These are phyloP conservation scores for Diabrotica undecimpunctata DNA, from an alignment of 1,140 invertebrate species.

Conservation along the genomic window DNA sequence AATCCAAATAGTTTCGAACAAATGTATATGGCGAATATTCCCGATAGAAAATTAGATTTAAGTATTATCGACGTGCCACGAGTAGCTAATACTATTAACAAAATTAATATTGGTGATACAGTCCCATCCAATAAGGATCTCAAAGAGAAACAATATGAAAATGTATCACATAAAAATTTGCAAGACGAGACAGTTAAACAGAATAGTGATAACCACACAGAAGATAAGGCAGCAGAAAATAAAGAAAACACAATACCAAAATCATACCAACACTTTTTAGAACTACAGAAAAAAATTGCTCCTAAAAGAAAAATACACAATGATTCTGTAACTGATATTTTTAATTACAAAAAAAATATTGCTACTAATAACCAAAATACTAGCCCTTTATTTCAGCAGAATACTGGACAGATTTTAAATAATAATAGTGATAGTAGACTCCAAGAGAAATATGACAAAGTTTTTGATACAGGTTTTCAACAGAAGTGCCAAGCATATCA, in stretches of 20 bases:
- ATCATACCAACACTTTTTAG: constrained; percentile 31
- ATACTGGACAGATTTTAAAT: too few relatives aligned
- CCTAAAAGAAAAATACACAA: constrained; percentile 18
- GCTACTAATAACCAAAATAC: background rate
- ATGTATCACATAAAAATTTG: background rate
- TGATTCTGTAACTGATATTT: constrained; percentile 35
- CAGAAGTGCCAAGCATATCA: background rate
- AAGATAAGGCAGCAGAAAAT: background rate
- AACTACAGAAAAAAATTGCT: constrained; percentile 19
- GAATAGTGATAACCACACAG: background rate
- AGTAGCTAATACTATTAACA: too few relatives aligned
- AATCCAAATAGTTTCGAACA: constrained; percentile 34
- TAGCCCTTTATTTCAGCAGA: too few relatives aligned
- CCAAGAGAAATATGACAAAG: background rate
- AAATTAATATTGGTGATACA: too few relatives aligned
- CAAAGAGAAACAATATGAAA: background rate
- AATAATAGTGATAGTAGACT: too few relatives aligned
- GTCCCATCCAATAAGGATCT: too few relatives aligned
- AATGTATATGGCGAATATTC: constrained; percentile 44
- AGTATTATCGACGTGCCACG: constrained; percentile 39
- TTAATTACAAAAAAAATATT: constrained; percentile 29
- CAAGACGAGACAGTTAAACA: background rate
- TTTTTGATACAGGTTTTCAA: background rate
- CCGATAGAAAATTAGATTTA: constrained; percentile 42
- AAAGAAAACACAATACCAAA: constrained; percentile 19